A percentile compares a stretch with the other conserved stretches of the same genome.
Evolutionary conservation across 1,140 invertebrate species (phyloP).

Genomic region (Drepana arcuata): DNA sequence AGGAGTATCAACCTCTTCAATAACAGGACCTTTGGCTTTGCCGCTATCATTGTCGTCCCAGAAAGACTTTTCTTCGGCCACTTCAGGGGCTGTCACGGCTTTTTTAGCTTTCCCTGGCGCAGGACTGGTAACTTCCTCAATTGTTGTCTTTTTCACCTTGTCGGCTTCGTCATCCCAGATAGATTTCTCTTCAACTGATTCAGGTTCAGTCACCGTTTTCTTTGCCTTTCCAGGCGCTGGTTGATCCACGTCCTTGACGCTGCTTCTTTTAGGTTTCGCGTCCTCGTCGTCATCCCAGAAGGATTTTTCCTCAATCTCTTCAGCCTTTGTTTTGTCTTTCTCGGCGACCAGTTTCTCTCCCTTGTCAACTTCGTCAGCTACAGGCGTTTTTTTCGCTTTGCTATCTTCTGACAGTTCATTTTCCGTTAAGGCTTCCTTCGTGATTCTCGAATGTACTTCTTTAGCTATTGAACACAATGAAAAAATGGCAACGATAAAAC

Average conservation of each 20-base stretch:
- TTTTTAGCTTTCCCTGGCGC: constrained; percentile 23
- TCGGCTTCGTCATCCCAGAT: constrained; percentile 25
- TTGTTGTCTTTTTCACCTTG: constrained; percentile 14
- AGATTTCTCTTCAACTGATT: constrained; percentile 34
- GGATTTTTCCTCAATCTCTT: constrained; percentile 46
- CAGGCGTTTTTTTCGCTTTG: constrained; percentile 23
- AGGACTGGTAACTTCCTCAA: constrained; percentile 29
- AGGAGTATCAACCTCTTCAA: constrained; percentile 25
- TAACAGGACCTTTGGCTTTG: constrained; percentile 25
- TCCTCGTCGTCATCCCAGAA: constrained; percentile 32
- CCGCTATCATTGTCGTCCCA: constrained; percentile 47
- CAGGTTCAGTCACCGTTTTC: constrained; percentile 19
- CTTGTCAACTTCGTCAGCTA: constrained; percentile 26
- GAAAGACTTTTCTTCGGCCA: constrained; percentile 48
- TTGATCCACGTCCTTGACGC: constrained; percentile 18
- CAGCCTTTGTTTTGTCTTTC: constrained; percentile 44
- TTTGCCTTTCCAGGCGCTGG: constrained; percentile 12
- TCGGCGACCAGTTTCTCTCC: constrained; percentile 28
- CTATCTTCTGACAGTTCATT: constrained; percentile 43
- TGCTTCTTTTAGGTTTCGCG: constrained; percentile 19
- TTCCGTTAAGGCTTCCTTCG: constrained; percentile 49
- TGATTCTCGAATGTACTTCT: constrained; percentile 66
- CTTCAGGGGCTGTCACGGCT: constrained; percentile 37
- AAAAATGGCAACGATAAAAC: constrained; percentile 36
- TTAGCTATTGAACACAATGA: constrained; percentile 64